Evolutionary conservation across 1,140 invertebrate genomes (phyloP).

Genomic region (Leguminivora glycinivorella): DNA sequence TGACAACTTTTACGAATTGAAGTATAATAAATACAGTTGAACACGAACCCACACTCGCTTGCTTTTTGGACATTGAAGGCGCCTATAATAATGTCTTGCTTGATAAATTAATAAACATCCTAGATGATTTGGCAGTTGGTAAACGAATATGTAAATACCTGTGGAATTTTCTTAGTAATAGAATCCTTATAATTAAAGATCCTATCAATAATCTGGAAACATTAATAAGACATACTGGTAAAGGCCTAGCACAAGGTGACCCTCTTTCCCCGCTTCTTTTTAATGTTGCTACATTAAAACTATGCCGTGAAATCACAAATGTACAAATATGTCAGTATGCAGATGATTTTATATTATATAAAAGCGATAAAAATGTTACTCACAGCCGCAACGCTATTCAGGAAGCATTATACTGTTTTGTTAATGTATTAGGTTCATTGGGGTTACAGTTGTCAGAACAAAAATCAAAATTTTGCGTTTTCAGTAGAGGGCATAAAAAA

Average conservation of each 20-base stretch:
- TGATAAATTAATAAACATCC: background rate
- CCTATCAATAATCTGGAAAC: background rate
- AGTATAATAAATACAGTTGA: background rate
- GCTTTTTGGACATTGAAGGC: slow-evolving; percentile 32
- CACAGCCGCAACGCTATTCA: background rate
- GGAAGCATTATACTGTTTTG: background rate
- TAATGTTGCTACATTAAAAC: background rate
- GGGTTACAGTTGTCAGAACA: background rate
- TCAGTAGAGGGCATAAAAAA: background rate
- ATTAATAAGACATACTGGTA: slow-evolving; percentile 28
- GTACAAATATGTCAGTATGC: slow-evolving; percentile 11
- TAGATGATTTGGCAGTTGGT: slow-evolving; percentile 6
- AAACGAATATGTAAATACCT: slow-evolving; percentile 20
- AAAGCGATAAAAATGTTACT: background rate
- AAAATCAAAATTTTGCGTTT: slow-evolving; percentile 1
- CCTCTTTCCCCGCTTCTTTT: slow-evolving; percentile 13
- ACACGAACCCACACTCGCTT: slow-evolving; percentile 1
- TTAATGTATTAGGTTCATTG: background rate
- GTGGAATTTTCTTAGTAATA: slow-evolving; percentile 26
- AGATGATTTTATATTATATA: slow-evolving; percentile 8
- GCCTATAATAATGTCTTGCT: slow-evolving; percentile 33
- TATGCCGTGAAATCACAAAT: background rate
- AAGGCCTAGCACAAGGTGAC: slow-evolving; percentile 7
- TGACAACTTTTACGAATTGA: background rate
- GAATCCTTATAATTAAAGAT: slow-evolving; percentile 9